Base-by-base conservation (phyloP, 2,113 vertebrate genomes). In the Jacana jacana region DNA sequence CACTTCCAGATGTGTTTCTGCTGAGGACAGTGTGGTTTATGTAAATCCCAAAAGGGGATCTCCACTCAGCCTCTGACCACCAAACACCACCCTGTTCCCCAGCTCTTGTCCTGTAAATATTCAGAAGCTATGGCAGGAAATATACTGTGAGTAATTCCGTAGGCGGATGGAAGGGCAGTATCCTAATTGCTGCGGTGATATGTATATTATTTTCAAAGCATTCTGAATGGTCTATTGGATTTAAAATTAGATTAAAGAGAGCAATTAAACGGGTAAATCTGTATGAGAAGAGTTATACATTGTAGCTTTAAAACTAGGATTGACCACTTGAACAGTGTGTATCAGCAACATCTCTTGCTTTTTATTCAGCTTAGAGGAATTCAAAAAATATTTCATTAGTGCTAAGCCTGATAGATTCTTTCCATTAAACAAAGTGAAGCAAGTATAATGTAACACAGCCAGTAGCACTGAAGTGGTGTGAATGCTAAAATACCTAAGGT, bases 191-290 rank as follows among this genome's bases (percentile, higher is more conserved):
- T 81, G 83, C 65, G 60, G 81, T 54, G 79, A 85, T 71, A 69
- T 30, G 15, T 49, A 48, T 15, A 12, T 81, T 52, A 12, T 73
- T 89, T 89, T 48, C 78, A 76, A 84, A 87, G 61, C 73, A 52
- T 61, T 82, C 57, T 85, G 77, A 71, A 76, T 68, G 51, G 66
- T n/a, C 86, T 84, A 72, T 91, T 89, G 66, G 37, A 71, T 78
- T 28, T 81, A 95, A 95, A 88, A 91, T 86, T 77, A 80, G 58
- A 80, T 92, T 86, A 77, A 70, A 88, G 75, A 70, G 55, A 81
- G 61, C 93, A 96, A 91, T 95, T 93, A 92, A 91, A 95, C 79
- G 23, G 33, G 66, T 84, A 93, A 92, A 95, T 61, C 69, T 93
- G 40, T 73, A 93, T 78, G 68, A 81, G 89, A 33, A 78, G 39